Conservation (phyloP, 1,140 invertebrate genomes). For the Delia radicum region DNA sequence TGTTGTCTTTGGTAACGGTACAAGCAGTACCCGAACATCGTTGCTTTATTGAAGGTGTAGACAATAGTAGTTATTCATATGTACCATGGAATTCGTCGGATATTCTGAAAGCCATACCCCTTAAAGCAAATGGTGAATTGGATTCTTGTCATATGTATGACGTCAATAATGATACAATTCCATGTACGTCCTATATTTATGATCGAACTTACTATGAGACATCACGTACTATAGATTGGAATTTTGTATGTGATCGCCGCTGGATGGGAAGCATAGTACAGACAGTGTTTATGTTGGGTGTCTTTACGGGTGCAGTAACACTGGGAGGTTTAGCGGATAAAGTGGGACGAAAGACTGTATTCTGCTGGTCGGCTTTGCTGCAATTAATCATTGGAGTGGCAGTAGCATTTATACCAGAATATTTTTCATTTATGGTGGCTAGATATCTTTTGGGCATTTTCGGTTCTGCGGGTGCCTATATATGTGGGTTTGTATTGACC, state of each 20-base stretch:
- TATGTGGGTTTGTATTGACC: conserved; percentile 80
- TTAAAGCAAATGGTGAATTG: conserved; percentile 54
- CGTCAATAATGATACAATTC: conserved; percentile 54
- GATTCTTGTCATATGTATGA: conserved; percentile 63
- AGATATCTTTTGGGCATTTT: conserved; percentile 78
- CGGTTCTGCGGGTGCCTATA: conserved; percentile 80
- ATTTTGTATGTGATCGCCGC: conserved; percentile 78
- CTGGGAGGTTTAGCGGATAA: conserved; percentile 87
- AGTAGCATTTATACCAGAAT: conserved; percentile 75
- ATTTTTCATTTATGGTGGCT: conserved; percentile 68
- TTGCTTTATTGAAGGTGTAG: conserved; percentile 65
- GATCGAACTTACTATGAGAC: conserved; percentile 70
- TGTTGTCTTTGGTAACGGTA: conserved; percentile 75
- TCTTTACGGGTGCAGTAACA: conserved; percentile 79
- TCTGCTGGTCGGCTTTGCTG: conserved; percentile 71
- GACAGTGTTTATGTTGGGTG: conserved; percentile 85
- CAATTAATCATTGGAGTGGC: conserved; percentile 71
- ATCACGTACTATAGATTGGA: conserved; percentile 77
- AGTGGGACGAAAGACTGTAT: conserved; percentile 78
- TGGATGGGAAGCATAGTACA: conserved; percentile 82
- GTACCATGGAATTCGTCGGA: conserved; percentile 60
- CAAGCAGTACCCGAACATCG: conserved; percentile 75
- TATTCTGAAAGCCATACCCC: conserved; percentile 60
- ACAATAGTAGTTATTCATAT: conserved; percentile 58
- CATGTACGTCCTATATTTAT: conserved; percentile 69